Conservation (phyloP, 2,113 vertebrate species). For the Hyperopisus bebe region DNA sequence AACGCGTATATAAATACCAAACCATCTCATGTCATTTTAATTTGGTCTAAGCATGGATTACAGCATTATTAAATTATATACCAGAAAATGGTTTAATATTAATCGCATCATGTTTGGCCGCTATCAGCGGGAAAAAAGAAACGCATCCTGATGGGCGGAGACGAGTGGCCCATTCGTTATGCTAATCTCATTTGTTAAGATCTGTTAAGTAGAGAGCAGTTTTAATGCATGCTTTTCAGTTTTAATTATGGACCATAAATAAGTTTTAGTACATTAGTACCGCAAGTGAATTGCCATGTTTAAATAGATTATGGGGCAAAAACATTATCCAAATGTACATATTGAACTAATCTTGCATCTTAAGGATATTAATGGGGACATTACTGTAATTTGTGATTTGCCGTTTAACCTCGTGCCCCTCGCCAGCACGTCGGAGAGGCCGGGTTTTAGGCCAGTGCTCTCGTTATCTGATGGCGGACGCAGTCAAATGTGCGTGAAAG, state of each 20-base stretch:
- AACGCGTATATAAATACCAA: neutral
- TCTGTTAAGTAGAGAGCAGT: conserved; percentile 71
- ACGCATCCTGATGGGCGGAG: conserved; percentile 42
- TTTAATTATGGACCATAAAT: conserved; percentile 77
- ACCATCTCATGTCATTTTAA: neutral
- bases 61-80: conserved; percentile 49
- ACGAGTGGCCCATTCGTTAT: conserved; percentile 72
- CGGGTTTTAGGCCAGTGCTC: neutral
- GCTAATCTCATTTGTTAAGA: conserved; percentile 76
- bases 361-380: conserved; percentile 36
- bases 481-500: neutral
- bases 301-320: conserved; percentile 62
- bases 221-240: conserved; percentile 74
- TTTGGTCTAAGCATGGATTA: conserved; percentile 39
- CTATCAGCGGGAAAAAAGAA: conserved; percentile 52
- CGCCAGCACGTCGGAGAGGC: conserved; percentile 29
- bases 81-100: conserved; percentile 57
- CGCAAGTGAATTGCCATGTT: conserved; percentile 50
- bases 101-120: conserved; percentile 69
- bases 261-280: conserved; percentile 69
- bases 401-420: conserved; percentile 52
- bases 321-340: conserved; percentile 72
- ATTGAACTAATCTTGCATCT: conserved; percentile 59
- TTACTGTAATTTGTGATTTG: conserved; percentile 61
- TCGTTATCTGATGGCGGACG: neutral